Evolutionary conservation across 2,888 invertebrate species (phyloP).

Genomic region (Drosophila trichaetosa): DNA sequence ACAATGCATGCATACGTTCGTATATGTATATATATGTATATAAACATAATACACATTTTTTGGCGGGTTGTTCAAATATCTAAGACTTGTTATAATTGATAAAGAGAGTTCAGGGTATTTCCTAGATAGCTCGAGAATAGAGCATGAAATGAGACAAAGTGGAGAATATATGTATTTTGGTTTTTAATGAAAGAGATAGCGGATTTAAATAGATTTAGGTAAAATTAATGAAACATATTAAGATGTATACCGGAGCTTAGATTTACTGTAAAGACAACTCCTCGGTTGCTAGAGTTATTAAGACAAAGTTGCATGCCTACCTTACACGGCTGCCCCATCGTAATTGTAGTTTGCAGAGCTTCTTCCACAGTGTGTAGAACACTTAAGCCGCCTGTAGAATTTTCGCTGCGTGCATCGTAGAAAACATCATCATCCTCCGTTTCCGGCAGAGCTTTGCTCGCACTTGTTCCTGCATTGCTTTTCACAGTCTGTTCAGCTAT

Average conservation of each 20-base stretch:
- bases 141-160: not conserved
- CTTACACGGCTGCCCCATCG: conserved; percentile 23
- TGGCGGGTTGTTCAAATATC: too few species aligned
- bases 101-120: not conserved
- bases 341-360: not conserved
- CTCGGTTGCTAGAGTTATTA: not conserved
- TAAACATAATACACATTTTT: too few species aligned
- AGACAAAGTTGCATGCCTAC: conserved; percentile 36
- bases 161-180: not conserved
- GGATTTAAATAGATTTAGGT: not conserved
- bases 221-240: not conserved
- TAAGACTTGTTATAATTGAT: not conserved
- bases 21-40: not conserved
- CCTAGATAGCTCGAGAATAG: not conserved
- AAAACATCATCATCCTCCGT: conserved; percentile 83
- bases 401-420: conserved; percentile 83
- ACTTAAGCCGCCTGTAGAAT: conserved; percentile 59
- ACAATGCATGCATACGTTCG: not conserved
- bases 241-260: not conserved
- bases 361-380: conserved; percentile 8
- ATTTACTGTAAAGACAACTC: not conserved
- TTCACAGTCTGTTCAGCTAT: conserved; percentile 25
- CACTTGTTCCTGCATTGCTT: conserved; percentile 22
- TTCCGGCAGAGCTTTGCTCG: conserved; percentile 43
- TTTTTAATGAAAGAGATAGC: not conserved